Base-by-base conservation (phyloP, 2,888 invertebrate genomes). In the Megaustenia siamemsis region DNA sequence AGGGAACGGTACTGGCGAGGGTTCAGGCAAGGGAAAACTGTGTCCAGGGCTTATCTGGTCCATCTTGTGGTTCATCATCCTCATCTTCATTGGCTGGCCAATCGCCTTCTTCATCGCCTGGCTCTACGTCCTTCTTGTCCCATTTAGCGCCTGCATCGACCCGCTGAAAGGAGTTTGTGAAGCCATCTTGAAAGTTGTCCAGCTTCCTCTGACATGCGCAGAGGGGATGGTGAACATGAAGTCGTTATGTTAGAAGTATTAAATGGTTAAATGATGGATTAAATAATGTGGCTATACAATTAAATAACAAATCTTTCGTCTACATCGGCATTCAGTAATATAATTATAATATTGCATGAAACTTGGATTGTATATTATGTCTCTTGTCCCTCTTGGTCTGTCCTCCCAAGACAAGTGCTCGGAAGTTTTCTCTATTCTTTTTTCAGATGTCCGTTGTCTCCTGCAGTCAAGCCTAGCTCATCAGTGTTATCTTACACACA, bases 11-110 rank as follows among this genome's bases (percentile, higher is more conserved):
- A 83, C 86, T 38, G 90, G 90, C n/a, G 83, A 88, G 69, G 91
- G 89, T 32, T 63, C 56, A 18, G 82, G 82, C 1, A 68, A 15
- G 35, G 77, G 77, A 0, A 89, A 83, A 21, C 24, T 90, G 1
- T 91, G 90, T 75, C 90, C 91, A 6, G 92, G 91, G 21, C 8
- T 91, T 24, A 82, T 94, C 75, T 93, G 93, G 92, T 89, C 90
- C 8, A 82, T 93, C 35, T 38, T 93, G 15, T 93, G 94, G 94
- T 90, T 93, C 63, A 88, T 93, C 28, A 88, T 93, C 49, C 89
- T 94, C 28, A 90, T 92, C 79, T 93, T 93, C 81, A 85, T 93
- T 5, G 93, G 90, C 56, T 93, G 93, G 91, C 93, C 93, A 4
- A 84, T 94, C 21, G 93, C 88, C 0, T 92, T 92, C 86, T 91